Conservation (phyloP, 1,140 invertebrate genomes). For the Macrobrachium rosenbergii region DNA sequence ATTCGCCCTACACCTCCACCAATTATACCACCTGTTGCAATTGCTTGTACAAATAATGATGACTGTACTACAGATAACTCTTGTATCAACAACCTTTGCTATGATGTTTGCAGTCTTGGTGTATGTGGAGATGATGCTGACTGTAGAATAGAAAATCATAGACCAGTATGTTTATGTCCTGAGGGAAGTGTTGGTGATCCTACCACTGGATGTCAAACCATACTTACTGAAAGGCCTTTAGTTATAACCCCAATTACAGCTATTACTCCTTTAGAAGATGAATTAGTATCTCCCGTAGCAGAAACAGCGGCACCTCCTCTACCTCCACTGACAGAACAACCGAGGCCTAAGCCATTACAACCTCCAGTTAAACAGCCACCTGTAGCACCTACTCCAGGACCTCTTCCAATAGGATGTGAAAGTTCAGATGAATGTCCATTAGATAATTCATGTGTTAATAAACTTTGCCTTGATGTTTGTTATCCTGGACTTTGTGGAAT, state of each 20-base stretch:
- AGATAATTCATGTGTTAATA: constrained; percentile 84
- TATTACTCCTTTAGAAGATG: not conserved
- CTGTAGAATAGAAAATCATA: constrained; percentile 67
- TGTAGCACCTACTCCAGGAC: constrained; percentile 71
- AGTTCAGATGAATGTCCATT: constrained; percentile 84
- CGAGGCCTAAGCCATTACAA: constrained; percentile 14
- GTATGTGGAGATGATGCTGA: constrained; percentile 66
- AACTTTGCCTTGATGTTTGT: constrained; percentile 80
- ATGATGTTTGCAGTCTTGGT: constrained; percentile 81
- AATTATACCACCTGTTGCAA: constrained; percentile 70
- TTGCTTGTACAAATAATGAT: constrained; percentile 83
- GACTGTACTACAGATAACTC: constrained; percentile 85
- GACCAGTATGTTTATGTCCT: constrained; percentile 68
- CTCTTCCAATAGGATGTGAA: constrained; percentile 83
- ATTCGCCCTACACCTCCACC: constrained; percentile 34
- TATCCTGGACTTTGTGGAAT: constrained; percentile 85
- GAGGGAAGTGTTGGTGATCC: constrained; percentile 68
- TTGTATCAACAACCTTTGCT: constrained; percentile 87
- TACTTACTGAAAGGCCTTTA: constrained; percentile 15
- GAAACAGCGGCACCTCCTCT: constrained; percentile 27
- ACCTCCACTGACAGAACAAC: constrained; percentile 41
- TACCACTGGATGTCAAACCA: constrained; percentile 33
- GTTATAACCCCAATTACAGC: not conserved
- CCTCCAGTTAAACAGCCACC: constrained; percentile 47
- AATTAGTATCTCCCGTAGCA: constrained; percentile 10